Evolutionary conservation across 2,797 vertebrate species (phyloP).

Genomic region (Arnoldichthys spilopterus): DNA sequence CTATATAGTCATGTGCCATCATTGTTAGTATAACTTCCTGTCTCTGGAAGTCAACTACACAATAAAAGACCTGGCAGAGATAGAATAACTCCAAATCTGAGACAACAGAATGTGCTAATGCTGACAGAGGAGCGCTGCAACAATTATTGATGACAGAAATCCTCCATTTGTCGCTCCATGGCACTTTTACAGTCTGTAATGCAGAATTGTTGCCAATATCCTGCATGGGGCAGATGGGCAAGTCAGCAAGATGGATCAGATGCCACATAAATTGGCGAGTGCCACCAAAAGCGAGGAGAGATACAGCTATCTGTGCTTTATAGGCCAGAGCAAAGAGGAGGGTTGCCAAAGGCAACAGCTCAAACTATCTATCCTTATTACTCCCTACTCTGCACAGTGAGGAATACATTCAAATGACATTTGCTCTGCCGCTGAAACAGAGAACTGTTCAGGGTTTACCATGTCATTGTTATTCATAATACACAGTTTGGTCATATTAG

Average conservation of each 20-base stretch:
- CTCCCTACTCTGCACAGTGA: slow-evolving; percentile 59
- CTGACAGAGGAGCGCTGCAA: slow-evolving; percentile 63
- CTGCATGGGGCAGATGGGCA: slow-evolving; percentile 79
- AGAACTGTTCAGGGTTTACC: slow-evolving; percentile 35
- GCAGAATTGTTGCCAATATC: slow-evolving; percentile 70
- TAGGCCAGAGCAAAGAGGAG: slow-evolving; percentile 53
- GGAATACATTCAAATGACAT: slow-evolving; percentile 49
- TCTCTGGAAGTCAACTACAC: not conserved
- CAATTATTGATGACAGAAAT: slow-evolving; percentile 67
- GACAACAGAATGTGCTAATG: slow-evolving; percentile 58
- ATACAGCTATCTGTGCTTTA: slow-evolving; percentile 72
- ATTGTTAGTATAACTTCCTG: not conserved
- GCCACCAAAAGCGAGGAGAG: slow-evolving; percentile 69
- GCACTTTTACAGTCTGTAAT: slow-evolving; percentile 81
- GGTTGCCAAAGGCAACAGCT: slow-evolving; percentile 75
- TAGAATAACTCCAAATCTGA: slow-evolving; percentile 21
- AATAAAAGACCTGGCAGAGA: slow-evolving; percentile 19
- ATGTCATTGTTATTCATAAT: slow-evolving; percentile 27
- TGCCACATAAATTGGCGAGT: slow-evolving; percentile 79
- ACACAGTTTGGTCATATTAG: not conserved
- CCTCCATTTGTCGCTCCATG: slow-evolving; percentile 75
- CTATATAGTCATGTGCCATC: not conserved
- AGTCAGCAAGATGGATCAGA: slow-evolving; percentile 72
- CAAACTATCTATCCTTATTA: slow-evolving; percentile 55
- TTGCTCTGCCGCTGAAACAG: slow-evolving; percentile 18